Evolutionary conservation across 2,888 invertebrate genomes (phyloP).

Genomic region (Chrysolina oricalcia): DNA sequence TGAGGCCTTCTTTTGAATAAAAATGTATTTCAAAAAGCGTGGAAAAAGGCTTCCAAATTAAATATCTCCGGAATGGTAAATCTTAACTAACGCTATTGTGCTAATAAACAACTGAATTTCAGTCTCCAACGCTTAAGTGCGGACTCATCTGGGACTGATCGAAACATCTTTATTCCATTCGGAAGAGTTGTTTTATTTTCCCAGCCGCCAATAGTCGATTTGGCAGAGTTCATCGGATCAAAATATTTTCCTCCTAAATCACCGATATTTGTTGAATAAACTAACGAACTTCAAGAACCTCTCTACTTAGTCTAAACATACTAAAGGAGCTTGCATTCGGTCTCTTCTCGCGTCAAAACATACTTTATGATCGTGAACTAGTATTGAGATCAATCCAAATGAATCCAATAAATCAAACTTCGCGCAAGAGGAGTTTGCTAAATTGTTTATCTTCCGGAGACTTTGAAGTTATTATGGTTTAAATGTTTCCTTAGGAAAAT

Average conservation of each 20-base stretch:
- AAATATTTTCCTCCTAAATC: background rate
- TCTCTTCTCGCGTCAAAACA: background rate
- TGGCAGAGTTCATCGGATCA: constrained; percentile 3
- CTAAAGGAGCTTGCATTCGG: background rate
- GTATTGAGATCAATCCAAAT: background rate
- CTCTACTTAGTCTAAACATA: constrained; percentile 7
- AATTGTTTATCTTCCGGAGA: background rate
- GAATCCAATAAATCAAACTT: background rate
- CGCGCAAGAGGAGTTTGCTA: background rate
- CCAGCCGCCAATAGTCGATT: background rate
- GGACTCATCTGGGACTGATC: too few species aligned
- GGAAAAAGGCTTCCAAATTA: too few species aligned
- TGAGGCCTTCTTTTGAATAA: too few species aligned
- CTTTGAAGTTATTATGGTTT: too few species aligned
- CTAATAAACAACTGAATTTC: too few species aligned
- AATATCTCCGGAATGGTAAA: too few species aligned
- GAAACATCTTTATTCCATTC: too few species aligned
- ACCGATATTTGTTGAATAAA: background rate
- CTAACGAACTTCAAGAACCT: constrained; percentile 2
- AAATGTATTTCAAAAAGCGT: too few species aligned
- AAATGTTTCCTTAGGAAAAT: too few species aligned
- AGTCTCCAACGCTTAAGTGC: too few species aligned
- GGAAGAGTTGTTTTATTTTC: background rate
- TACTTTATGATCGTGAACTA: background rate
- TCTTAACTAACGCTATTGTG: too few species aligned